Evolutionary conservation across 1,140 invertebrate species (phyloP).

Genomic region (Drosophila busckii): DNA sequence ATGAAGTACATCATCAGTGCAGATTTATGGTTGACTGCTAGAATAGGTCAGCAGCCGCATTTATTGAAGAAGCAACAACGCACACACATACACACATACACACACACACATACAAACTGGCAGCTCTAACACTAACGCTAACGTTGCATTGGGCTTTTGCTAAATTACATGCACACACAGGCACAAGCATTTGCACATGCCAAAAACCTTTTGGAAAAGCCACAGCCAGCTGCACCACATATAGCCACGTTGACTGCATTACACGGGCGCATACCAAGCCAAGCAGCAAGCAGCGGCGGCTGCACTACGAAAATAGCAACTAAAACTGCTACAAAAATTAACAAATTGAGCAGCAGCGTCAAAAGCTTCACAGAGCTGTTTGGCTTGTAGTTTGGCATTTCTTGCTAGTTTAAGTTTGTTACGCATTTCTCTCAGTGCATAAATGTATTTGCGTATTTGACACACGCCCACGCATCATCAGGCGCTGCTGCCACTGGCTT

Average conservation of each 20-base stretch:
- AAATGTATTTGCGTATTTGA: too few relatives aligned
- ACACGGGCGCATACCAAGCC: slow-evolving; percentile 8
- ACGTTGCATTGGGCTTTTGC: slow-evolving; percentile 55
- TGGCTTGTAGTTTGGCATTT: too few relatives aligned
- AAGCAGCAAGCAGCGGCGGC: slow-evolving; percentile 1
- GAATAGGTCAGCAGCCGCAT: slow-evolving; percentile 74
- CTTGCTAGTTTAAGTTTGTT: too few relatives aligned
- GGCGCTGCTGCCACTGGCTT: slow-evolving; percentile 29
- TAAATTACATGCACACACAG: slow-evolving; percentile 70
- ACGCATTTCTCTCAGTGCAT: too few relatives aligned
- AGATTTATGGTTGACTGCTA: slow-evolving; percentile 75
- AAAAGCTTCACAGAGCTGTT: too few relatives aligned
- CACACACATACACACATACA: slow-evolving; percentile 10
- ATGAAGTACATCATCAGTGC: slow-evolving; percentile 76
- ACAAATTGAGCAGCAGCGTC: neutral
- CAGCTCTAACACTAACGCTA: slow-evolving; percentile 43
- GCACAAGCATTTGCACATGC: slow-evolving; percentile 45
- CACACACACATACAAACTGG: slow-evolving; percentile 38
- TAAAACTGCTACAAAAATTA: too few relatives aligned
- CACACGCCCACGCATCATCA: slow-evolving; percentile 11
- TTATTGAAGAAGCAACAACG: slow-evolving; percentile 53
- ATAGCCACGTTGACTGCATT: slow-evolving; percentile 37
- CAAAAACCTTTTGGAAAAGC: slow-evolving; percentile 24
- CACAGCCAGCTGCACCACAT: slow-evolving; percentile 10
- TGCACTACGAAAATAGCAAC: neutral